Conservation (phyloP, 2,888 invertebrate genomes). For the Synanthedon myopaeformis region DNA sequence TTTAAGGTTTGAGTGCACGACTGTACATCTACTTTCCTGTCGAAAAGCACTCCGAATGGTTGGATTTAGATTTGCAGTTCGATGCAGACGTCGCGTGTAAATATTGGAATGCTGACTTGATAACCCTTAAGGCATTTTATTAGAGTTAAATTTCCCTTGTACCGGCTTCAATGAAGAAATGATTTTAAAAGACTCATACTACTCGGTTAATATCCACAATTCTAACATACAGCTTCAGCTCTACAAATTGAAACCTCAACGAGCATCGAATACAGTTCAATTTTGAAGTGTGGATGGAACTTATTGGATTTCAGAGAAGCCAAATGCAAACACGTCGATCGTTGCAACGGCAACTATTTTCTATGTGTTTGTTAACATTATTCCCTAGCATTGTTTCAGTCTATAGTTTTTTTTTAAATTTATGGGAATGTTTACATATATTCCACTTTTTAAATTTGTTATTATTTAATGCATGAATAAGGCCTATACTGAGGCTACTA, state of each 20-base stretch:
- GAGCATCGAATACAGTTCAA: slow-evolving; percentile 5
- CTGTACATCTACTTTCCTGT: too few species aligned
- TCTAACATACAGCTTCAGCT: slow-evolving; percentile 8
- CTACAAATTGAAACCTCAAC: slow-evolving; percentile 13
- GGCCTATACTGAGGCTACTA: too few species aligned
- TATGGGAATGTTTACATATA: not conserved
- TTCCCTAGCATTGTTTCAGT: not conserved
- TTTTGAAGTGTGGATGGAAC: slow-evolving; percentile 7
- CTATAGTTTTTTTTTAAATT: not conserved
- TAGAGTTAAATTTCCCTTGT: slow-evolving; percentile 9
- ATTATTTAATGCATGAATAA: too few species aligned
- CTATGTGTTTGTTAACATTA: slow-evolving; percentile 1
- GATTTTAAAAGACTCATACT: slow-evolving; percentile 17
- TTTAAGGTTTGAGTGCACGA: too few species aligned
- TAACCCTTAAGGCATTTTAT: slow-evolving; percentile 4
- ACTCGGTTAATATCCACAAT: slow-evolving; percentile 8
- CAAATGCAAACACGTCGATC: slow-evolving; percentile 15
- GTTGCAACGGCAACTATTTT: not conserved
- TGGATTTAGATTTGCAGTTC: too few species aligned
- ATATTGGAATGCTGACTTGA: not conserved
- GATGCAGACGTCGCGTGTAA: too few species aligned
- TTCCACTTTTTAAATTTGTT: too few species aligned
- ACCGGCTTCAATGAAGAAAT: slow-evolving; percentile 3
- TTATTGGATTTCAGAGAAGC: slow-evolving; percentile 21
- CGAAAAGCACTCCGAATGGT: too few species aligned